These are phyloP conservation scores for Drosophila aldrichi DNA, from an alignment of 2,888 invertebrate genomes.

Conservation along the genomic window DNA sequence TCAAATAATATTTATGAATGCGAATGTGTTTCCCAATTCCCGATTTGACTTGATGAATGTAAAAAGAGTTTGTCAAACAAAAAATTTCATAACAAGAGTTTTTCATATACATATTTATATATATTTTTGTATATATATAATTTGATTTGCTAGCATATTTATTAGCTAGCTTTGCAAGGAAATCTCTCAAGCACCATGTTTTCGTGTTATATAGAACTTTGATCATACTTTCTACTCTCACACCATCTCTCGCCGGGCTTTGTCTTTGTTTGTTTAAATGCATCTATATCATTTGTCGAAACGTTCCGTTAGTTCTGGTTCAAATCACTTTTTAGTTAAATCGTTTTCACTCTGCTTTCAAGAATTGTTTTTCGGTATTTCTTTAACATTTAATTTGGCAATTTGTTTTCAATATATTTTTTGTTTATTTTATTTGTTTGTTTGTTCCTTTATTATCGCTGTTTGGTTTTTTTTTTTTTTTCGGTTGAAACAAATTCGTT, in stretches of 20 bases:
- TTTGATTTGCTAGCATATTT: conserved; percentile 26
- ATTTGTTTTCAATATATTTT: conserved; percentile 42
- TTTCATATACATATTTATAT: conserved; percentile 4
- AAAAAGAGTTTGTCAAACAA: not conserved
- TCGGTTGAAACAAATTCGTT: conserved; percentile 71
- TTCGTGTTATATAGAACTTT: conserved; percentile 37
- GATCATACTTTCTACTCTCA: conserved; percentile 11
- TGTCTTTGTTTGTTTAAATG: conserved; percentile 26
- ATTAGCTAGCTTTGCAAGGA: conserved; percentile 51
- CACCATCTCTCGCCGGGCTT: not conserved
- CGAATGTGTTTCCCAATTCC: conserved; percentile 6
- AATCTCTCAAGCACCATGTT: conserved; percentile 68
- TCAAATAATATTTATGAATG: conserved; percentile 10
- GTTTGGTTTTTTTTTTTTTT: conserved; percentile 36
- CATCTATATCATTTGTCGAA: conserved; percentile 34
- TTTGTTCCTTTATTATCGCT: conserved; percentile 54
- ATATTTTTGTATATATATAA: not conserved
- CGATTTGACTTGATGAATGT: not conserved
- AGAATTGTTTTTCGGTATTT: conserved; percentile 19
- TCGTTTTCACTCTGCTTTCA: conserved; percentile 20
- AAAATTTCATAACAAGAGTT: conserved; percentile 23
- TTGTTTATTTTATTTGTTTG: conserved; percentile 21
- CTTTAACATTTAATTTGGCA: conserved; percentile 62
- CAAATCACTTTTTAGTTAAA: conserved; percentile 17
- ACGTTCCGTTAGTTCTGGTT: conserved; percentile 5